Evolutionary conservation across 2,113 vertebrate species (phyloP).

Genomic region (Balaeniceps rex): DNA sequence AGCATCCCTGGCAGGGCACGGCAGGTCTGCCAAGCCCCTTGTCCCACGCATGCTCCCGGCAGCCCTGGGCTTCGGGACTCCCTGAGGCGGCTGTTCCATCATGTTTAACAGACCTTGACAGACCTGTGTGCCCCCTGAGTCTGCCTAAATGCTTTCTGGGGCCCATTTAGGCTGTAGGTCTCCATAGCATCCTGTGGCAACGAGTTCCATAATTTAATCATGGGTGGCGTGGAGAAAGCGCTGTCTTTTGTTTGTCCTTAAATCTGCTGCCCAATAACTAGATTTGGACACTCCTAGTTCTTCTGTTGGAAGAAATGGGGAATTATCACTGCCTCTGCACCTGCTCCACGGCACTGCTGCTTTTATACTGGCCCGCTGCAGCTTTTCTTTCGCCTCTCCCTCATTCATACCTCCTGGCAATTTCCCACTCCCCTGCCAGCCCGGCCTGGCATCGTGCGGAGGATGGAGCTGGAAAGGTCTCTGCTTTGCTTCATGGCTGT

Average conservation of each 20-base stretch:
- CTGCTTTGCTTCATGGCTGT: background rate
- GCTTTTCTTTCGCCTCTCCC: background rate
- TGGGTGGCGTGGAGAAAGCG: background rate
- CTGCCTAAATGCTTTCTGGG: slow-evolving; percentile 15
- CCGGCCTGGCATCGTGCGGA: fast-evolving
- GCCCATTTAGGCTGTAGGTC: background rate
- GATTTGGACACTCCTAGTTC: slow-evolving; percentile 6
- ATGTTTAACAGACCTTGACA: background rate
- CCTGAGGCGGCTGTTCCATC: background rate
- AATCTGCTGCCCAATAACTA: background rate
- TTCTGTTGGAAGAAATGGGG: background rate
- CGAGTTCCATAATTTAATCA: slow-evolving; percentile 1
- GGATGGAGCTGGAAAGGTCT: background rate
- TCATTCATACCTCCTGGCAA: background rate
- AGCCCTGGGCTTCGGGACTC: background rate
- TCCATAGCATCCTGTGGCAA: slow-evolving; percentile 34
- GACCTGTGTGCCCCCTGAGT: background rate
- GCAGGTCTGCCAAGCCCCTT: background rate
- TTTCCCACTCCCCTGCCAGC: background rate
- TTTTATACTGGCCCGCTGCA: background rate
- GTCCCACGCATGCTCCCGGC: fast-evolving
- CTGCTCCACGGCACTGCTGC: background rate
- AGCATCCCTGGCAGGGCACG: background rate
- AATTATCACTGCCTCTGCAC: slow-evolving; percentile 34
- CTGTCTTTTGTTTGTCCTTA: slow-evolving; percentile 6